A percentile compares a stretch with the other conserved stretches of the same genome.
Evolutionary conservation across 2,113 vertebrate species (phyloP).

Genomic region (Muscicapa adusta): DNA sequence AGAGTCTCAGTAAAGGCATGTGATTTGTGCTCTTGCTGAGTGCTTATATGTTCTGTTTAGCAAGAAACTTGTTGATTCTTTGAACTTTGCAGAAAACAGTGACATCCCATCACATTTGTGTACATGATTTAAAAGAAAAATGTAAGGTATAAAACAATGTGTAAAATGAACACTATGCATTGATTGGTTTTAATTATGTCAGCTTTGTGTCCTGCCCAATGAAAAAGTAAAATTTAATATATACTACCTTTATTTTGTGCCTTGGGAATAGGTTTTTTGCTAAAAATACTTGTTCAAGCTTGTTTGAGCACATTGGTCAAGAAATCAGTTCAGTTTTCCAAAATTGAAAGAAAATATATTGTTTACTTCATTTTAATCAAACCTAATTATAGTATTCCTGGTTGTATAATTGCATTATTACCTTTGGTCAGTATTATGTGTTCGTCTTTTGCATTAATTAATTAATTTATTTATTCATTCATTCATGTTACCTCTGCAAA

Average conservation of each 20-base stretch:
- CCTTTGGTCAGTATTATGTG: not conserved
- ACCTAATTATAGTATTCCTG: not conserved
- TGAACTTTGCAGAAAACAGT: conserved; percentile 14
- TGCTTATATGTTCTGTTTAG: not conserved
- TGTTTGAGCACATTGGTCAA: not conserved
- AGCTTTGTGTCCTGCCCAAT: not conserved
- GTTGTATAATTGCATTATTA: not conserved
- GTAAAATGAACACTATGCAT: not conserved
- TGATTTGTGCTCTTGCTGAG: not conserved
- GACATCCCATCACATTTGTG: conserved; percentile 22
- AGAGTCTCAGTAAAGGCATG: not conserved
- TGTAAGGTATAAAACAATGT: conserved; percentile 26
- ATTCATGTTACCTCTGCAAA: not conserved
- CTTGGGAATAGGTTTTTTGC: not conserved
- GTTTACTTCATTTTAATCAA: not conserved
- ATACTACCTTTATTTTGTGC: not conserved
- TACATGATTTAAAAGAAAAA: not conserved
- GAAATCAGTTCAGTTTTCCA: not conserved
- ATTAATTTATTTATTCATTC: not conserved
- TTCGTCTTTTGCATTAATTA: not conserved
- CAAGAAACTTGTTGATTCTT: not conserved
- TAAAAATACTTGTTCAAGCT: not conserved
- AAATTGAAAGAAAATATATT: not conserved
- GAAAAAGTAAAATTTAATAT: conserved; percentile 39
- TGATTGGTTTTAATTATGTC: conserved; percentile 39